These are phyloP conservation scores for Smittia aterrima DNA, from an alignment of 2,888 invertebrate genomes.

Conservation along the genomic window DNA sequence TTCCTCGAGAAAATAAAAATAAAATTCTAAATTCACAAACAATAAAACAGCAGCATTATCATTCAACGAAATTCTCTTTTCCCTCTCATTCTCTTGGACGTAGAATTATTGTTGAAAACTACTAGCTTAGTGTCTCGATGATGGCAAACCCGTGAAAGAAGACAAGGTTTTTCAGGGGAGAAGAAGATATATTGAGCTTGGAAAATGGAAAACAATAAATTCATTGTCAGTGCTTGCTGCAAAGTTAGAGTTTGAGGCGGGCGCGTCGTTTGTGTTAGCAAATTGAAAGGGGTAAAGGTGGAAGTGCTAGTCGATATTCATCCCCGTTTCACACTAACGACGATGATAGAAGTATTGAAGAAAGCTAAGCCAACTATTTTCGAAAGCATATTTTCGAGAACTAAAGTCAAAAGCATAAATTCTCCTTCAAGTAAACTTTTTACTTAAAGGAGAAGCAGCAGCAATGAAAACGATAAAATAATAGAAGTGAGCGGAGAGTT, in stretches of 20 bases:
- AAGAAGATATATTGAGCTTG: constrained; percentile 38
- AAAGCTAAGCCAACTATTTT: neutral
- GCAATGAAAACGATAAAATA: constrained; percentile 41
- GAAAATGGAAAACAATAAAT: constrained; percentile 41
- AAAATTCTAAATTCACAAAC: constrained; percentile 9
- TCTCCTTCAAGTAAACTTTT: constrained; percentile 6
- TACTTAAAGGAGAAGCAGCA: constrained; percentile 11
- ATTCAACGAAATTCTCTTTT: neutral
- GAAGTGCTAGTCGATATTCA: constrained; percentile 2
- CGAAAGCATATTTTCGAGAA: neutral
- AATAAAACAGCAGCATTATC: constrained; percentile 25
- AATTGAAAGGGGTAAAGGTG: constrained; percentile 25
- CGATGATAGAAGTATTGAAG: neutral
- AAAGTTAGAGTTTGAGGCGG: neutral
- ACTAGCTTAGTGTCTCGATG: neutral
- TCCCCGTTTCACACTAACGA: neutral
- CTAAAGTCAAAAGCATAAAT: neutral
- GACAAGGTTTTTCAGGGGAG: constrained; percentile 11
- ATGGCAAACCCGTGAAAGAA: neutral
- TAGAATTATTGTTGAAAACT: neutral
- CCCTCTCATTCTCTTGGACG: neutral
- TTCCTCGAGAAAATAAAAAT: neutral
- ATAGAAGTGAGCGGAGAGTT: constrained; percentile 31
- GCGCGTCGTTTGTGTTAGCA: neutral
- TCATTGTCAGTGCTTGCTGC: constrained; percentile 25